These are phyloP conservation scores for Brachionus asplanchnoidis DNA, from an alignment of 1,140 invertebrate species.

Conservation along the genomic window DNA sequence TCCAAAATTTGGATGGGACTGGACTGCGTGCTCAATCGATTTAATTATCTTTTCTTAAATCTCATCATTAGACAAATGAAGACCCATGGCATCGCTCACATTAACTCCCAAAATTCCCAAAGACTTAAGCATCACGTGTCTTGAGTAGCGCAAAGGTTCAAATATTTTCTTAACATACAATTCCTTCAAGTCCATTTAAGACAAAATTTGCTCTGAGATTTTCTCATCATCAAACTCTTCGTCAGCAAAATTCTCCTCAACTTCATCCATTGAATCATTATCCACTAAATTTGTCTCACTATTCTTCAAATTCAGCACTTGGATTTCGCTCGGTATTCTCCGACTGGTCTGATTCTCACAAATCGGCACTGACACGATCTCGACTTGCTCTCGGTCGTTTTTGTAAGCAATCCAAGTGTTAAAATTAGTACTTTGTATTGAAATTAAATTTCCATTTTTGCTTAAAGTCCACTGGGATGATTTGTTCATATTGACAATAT, in stretches of 20 bases:
- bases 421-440: slow-evolving; percentile 3
- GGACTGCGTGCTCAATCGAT: slow-evolving; percentile 12
- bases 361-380: not conserved
- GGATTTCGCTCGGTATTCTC: not conserved
- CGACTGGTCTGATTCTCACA: not conserved
- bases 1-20: slow-evolving; percentile 9
- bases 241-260: slow-evolving; percentile 3
- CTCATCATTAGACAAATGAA: not conserved
- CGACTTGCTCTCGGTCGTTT: not conserved
- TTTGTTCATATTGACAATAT: not conserved
- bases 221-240: slow-evolving; percentile 36
- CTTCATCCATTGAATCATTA: not conserved
- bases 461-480: not conserved
- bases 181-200: not conserved
- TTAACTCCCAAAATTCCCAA: not conserved
- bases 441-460: not conserved
- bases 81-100: not conserved
- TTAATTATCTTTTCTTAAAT: slow-evolving; percentile 12
- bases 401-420: slow-evolving; percentile 18
- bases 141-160: slow-evolving; percentile 19
- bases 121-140: slow-evolving; percentile 13
- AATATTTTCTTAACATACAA: slow-evolving; percentile 22
- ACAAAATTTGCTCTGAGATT: not conserved
- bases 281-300: not conserved
- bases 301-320: not conserved